Evolutionary conservation across 1,140 invertebrate species (phyloP), one percentile per base, ranked within the genome.

Genomic region (Ostrea edulis): DNA sequence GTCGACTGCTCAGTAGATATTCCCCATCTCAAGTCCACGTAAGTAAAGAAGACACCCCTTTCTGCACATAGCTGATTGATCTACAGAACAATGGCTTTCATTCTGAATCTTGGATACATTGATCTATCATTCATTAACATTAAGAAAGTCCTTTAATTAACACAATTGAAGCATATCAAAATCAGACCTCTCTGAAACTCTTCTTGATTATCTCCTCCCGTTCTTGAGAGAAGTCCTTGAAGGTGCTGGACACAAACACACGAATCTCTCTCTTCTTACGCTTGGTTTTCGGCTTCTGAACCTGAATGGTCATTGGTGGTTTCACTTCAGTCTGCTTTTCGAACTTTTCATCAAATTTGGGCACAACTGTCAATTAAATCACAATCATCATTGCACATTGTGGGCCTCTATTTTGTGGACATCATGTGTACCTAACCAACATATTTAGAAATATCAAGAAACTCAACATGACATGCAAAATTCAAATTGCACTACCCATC

Each of bases 1-100:
- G 88, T 62, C 22, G 91, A 90, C 62, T 93, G 92, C 77, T 93
- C 92, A 29, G 86, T 52, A 0, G 88, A 90, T 29, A 93, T 93
- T n/a, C 92, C 92, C 92, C 92, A 93, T 85, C 92, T 86, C 5
- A 93, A 81, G 58, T 93, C 92, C 17, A 93, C 92, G 88, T 93
- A 93, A 0, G 91, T 92, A 84, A 93, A 93, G 58, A 92, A 92
- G 5, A 93, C 90, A 53, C 92, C 91, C 77, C 92, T 54, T 12
- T 91, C 91, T 9, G 89, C 71, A 89, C 92, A 93, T n/a, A 92
- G 12, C n/a, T 71, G 71, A 82, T 92, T 93, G 8, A 93, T 90
- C 92, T 93, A 85, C 3, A 87, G 83, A 58, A 53, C 17, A 88
- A 20, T 82, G 22, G n/a, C 7, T 20, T 20, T 20, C n/a, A 81